Base-by-base conservation (phyloP, 2,888 invertebrate species). In the Quadriops clusia region DNA sequence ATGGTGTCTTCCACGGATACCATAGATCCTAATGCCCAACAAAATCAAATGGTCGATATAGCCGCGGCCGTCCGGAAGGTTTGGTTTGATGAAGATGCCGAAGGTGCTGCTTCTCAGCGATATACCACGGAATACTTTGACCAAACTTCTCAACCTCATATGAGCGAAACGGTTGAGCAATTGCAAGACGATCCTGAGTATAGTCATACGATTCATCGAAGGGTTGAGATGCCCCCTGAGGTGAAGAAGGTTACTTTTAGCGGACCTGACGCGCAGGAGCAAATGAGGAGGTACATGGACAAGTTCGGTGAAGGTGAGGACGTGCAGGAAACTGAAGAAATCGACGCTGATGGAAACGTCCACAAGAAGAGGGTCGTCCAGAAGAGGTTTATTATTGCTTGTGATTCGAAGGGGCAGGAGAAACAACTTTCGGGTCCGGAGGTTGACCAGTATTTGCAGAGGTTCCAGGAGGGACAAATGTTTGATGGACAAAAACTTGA, bases 1-100 rank as follows among this genome's bases (percentile, higher is more conserved):
- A 74, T 86, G 70, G 80, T 86, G 30, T 84, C 85, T 13, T 78
- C 78, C 10, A 67, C 77, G 42, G 80, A 80, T 48, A 76, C 74
- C 12, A 58, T 78, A 45, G 78, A 77, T 50, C 72, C 72, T 7
- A 67, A 66, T 1, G 57, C 67, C 1, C 61, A 65, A 3, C 64
- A 65, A 38, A 58, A 65, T 55, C 67, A 69, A 47, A 42, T 49
- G 8, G 54, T 56, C 10, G 60, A 63, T 41, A 51, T 63, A 14
- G 58, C 61, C 3, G 57, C 60, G 16, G 59, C 60, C 6, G 57
- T 53, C 4, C 42, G 56, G 28, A 60, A 61, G 42, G 60, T 63
- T 11, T 67, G 66, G 66, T 66, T 65, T 37, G 65, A 65, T 27
- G 61, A 63, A 36, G 54, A 54, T 16, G 36, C 42, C 2, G 40